Base-by-base conservation (phyloP, 2,797 vertebrate species). In the Ispidina lecontei region DNA sequence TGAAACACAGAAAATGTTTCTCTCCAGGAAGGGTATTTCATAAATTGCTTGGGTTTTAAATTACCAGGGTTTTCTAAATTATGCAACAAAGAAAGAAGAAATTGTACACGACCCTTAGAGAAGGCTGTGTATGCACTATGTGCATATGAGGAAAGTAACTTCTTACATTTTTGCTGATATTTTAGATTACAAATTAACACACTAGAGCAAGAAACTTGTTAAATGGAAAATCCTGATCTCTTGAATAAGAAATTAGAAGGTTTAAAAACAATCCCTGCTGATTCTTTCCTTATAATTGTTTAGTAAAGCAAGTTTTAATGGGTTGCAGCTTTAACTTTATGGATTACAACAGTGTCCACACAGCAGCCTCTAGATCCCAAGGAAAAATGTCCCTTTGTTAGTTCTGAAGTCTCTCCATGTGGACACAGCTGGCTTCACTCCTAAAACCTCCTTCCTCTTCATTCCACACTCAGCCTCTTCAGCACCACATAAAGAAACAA, bases 121-220 rank as follows among this genome's bases (percentile, higher is more conserved):
- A 84, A 91, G 72, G 86, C 80, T 92, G 72, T 9, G 43, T 64
- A 64, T 74, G 83, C 87, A 90, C 39, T 84, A 88, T n/a, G 12
- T 2, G 12, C 11, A 46, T 6, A 74, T n/a, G 23, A 87, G 68
- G 78, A 85, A 90, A 77, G 81, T 33, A 87, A 93, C 68, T 89
- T 91, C 35, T 79, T 43, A 44, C 49, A 81, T 84, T 96, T 91
- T 72, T 95, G 87, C 90, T 94, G 91, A 90, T 68, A 68, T 26
- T 63, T 95, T 83, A 88, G 75, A 75, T 71, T 62, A 78, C 58
- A 91, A 84, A 87, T 84, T 90, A 82, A 84, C 67, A 73, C 44
- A 33, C 12, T 29, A 84, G 56, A 90, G 78, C 29, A 76, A 58
- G 62, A 91, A 93, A 71, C 37, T 83, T 71, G 19, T 59, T 73